A percentile compares a stretch with the other conserved stretches of the same genome.
These are phyloP conservation scores for Rotaria sp. DNA, from an alignment of 2,888 invertebrate genomes.

Conservation along the genomic window DNA sequence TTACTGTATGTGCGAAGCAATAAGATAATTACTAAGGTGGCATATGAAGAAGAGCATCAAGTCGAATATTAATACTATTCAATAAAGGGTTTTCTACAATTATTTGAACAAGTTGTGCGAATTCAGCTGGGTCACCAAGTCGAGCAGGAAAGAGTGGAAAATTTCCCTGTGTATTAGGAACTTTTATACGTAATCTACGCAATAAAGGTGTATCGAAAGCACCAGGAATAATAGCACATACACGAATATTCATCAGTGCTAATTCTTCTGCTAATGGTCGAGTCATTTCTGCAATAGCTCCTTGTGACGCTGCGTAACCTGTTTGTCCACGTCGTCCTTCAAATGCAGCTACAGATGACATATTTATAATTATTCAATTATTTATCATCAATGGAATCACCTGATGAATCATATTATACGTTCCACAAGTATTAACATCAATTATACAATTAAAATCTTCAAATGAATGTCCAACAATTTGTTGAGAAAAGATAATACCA, in stretches of 20 bases:
- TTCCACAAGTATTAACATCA: conserved; percentile 76
- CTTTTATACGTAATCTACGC: conserved; percentile 71
- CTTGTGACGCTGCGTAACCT: conserved; percentile 85
- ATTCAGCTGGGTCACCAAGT: conserved; percentile 78
- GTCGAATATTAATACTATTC: conserved; percentile 79
- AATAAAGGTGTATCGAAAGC: conserved; percentile 79
- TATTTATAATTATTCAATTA: conserved; percentile 90
- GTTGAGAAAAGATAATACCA: conserved; percentile 76
- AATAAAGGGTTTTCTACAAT: conserved; percentile 79
- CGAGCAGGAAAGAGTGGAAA: conserved; percentile 76
- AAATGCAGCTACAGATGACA: conserved; percentile 84
- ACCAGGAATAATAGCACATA: conserved; percentile 60
- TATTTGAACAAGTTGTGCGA: conserved; percentile 72
- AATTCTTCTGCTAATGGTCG: conserved; percentile 87
- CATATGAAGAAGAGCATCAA: conserved; percentile 61
- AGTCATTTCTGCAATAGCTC: conserved; percentile 86
- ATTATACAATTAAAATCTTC: conserved; percentile 71
- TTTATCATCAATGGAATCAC: conserved; percentile 71
- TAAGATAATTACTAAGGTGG: conserved; percentile 45
- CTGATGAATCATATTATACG: conserved; percentile 85
- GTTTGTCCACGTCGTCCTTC: conserved; percentile 93
- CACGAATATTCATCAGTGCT: conserved; percentile 56
- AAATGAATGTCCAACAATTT: conserved; percentile 75
- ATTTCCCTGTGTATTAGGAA: conserved; percentile 68
- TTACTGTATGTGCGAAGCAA: too few relatives aligned